Conservation (phyloP, 2,113 vertebrate species). For the Brachypteracias leptosomus region DNA sequence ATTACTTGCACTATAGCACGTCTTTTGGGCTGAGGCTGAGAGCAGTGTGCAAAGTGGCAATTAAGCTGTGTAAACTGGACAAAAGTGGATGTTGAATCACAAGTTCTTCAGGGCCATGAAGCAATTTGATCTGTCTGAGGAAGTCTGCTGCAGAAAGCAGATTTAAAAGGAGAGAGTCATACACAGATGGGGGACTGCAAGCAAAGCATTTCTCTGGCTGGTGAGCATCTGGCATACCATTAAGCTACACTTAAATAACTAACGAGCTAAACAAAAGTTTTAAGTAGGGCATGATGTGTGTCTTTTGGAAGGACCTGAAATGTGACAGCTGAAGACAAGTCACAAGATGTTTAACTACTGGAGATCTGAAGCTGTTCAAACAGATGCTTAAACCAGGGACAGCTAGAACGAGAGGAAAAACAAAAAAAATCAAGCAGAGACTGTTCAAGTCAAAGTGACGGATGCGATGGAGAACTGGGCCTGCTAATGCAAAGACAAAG, state of each 20-base stretch:
- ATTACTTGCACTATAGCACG: neutral
- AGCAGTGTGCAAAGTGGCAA: neutral
- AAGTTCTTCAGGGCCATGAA: neutral
- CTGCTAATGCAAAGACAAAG: neutral
- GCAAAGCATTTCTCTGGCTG: neutral
- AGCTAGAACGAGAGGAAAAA: neutral
- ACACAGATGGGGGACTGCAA: neutral
- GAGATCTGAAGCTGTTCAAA: neutral
- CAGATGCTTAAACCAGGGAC: neutral
- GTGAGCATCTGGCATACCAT: conserved; percentile 26
- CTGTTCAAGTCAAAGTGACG: neutral
- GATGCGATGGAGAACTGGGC: neutral
- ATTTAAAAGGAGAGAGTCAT: neutral
- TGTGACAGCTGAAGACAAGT: neutral
- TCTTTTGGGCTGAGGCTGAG: neutral
- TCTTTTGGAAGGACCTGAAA: neutral
- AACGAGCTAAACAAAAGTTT: conserved; percentile 13
- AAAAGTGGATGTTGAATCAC: neutral
- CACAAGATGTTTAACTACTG: neutral
- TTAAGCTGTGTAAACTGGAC: neutral
- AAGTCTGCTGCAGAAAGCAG: neutral
- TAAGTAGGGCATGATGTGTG: neutral
- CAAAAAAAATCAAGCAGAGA: neutral
- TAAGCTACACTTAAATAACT: conserved; percentile 14
- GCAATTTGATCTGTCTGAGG: neutral